A percentile compares a stretch with the other conserved stretches of the same genome.
phyloP scores from a whole-genome alignment of 1,140 invertebrate genomes.

The Aethina tumida region DNA sequence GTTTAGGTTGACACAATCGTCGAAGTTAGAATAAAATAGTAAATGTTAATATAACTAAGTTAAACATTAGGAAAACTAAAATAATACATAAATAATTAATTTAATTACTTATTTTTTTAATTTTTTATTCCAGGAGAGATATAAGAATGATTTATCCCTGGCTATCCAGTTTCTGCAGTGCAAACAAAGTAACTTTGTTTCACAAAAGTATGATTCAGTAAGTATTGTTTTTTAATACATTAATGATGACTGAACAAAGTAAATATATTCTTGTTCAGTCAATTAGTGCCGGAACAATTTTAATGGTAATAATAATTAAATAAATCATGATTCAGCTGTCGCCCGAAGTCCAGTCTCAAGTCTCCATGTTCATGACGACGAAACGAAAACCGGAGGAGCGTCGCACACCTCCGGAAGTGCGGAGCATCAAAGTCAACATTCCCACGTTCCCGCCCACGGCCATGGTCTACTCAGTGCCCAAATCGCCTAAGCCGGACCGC shows the following conservation, averaged over 20 bases:
- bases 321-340: slow-evolving; percentile 59
- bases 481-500: slow-evolving; percentile 35
- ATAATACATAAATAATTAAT: slow-evolving; percentile 4
- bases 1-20: not conserved
- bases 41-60: too few relatives aligned
- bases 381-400: slow-evolving; percentile 51
- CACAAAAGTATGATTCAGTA: slow-evolving; percentile 86
- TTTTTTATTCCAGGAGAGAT: slow-evolving; percentile 67
- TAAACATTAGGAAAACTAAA: not conserved
- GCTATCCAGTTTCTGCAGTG: slow-evolving; percentile 91
- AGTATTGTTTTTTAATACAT: slow-evolving; percentile 37
- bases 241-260: slow-evolving; percentile 10
- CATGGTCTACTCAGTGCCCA: slow-evolving; percentile 71
- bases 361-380: slow-evolving; percentile 62
- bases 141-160: slow-evolving; percentile 88
- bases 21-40: too few relatives aligned
- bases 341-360: slow-evolving; percentile 80
- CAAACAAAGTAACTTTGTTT: slow-evolving; percentile 89
- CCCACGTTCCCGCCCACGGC: slow-evolving; percentile 79
- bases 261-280: slow-evolving; percentile 7
- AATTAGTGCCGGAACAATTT: too few relatives aligned
- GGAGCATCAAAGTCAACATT: slow-evolving; percentile 70
- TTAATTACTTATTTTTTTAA: slow-evolving; percentile 9
- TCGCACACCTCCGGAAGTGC: slow-evolving; percentile 43
- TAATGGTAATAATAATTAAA: slow-evolving; percentile 1